Percentiles rank a stretch among this genome's conserved stretches.
Conservation (phyloP, 2,113 vertebrate genomes). For the Pipra filicauda region DNA sequence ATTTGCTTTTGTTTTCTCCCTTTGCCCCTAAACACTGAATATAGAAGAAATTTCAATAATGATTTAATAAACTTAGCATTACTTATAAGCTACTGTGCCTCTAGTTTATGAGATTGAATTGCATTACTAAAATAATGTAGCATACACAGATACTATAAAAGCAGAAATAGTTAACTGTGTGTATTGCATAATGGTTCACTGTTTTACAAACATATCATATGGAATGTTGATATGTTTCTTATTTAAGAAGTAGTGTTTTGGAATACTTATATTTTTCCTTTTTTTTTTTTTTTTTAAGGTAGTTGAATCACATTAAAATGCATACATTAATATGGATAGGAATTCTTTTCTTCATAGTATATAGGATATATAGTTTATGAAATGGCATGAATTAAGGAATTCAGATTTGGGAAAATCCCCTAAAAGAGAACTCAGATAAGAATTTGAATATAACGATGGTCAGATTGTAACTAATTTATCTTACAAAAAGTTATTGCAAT, state of each 20-base stretch:
- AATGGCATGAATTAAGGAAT: not conserved
- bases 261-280: not conserved
- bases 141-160: not conserved
- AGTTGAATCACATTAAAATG: not conserved
- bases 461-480: not conserved
- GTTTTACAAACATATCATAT: not conserved
- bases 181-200: not conserved
- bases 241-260: not conserved
- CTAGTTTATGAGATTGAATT: not conserved
- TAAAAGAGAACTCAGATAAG: not conserved
- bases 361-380: not conserved
- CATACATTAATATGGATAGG: not conserved
- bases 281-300: not conserved
- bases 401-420: not conserved
- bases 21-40: not conserved
- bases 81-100: not conserved
- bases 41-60: not conserved
- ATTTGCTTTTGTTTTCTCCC: not conserved
- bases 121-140: not conserved
- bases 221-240: not conserved
- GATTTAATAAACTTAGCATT: not conserved
- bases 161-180: not conserved
- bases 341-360: not conserved
- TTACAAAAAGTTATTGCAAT: not conserved
- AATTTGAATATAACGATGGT: not conserved